Evolutionary conservation across 1,140 invertebrate genomes (phyloP).

Genomic region (Augochlora pura): DNA sequence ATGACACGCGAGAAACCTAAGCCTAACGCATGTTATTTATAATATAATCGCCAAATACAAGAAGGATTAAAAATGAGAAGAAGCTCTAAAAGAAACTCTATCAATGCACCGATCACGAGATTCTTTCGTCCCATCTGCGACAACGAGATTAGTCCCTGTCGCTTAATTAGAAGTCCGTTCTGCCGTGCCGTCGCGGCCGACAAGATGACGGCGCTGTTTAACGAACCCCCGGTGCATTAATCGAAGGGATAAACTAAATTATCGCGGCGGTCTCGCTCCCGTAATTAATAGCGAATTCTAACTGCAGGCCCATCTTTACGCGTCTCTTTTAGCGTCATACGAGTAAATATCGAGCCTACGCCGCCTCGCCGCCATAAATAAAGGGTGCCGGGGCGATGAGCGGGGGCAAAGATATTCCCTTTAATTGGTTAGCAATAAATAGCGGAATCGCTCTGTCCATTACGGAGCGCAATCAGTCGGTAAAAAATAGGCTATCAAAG

Average conservation of each 20-base stretch:
- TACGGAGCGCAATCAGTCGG: background rate
- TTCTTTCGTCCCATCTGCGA: too few relatives aligned
- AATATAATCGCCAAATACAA: too few relatives aligned
- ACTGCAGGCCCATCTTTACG: background rate
- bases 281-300: conserved; percentile 14
- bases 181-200: too few relatives aligned
- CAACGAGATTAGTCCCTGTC: too few relatives aligned
- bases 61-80: too few relatives aligned
- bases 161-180: too few relatives aligned
- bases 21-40: too few relatives aligned
- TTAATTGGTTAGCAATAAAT: conserved; percentile 26
- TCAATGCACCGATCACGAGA: too few relatives aligned
- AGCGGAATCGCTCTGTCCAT: background rate
- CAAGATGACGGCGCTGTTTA: background rate
- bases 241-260: background rate
- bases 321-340: background rate
- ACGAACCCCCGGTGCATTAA: background rate
- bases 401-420: background rate
- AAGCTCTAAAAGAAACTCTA: too few relatives aligned
- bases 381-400: background rate
- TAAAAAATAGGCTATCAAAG: conserved; percentile 13
- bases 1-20: too few relatives aligned
- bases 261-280: background rate
- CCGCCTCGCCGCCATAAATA: conserved; percentile 14
- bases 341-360: background rate